Conservation (phyloP, 1,140 invertebrate genomes). For the Alviniconcha marisindica region DNA sequence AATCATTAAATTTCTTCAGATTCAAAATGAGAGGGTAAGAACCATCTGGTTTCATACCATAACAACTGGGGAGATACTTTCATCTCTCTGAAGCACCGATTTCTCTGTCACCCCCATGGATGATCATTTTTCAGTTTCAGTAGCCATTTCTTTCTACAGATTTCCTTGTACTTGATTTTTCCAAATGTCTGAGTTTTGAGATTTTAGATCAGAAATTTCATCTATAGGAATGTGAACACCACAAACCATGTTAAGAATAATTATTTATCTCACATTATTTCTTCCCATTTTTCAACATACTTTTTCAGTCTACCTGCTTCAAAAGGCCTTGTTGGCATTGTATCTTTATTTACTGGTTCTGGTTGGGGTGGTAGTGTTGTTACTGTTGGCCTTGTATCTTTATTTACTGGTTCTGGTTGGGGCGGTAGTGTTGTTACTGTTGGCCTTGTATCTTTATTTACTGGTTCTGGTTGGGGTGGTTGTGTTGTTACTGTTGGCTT, state of each 20-base stretch:
- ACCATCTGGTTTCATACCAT: not conserved
- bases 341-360: not conserved
- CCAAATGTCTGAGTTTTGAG: too few relatives aligned
- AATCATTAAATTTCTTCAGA: not conserved
- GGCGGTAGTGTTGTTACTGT: not conserved
- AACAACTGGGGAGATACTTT: not conserved
- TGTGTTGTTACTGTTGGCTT: not conserved
- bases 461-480: not conserved
- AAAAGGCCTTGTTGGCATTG: not conserved
- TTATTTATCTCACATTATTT: not conserved
- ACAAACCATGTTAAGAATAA: not conserved
- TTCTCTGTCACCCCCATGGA: not conserved
- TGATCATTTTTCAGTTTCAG: not conserved
- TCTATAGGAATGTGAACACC: not conserved
- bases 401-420: not conserved
- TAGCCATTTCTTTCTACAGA: not conserved
- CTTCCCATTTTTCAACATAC: not conserved
- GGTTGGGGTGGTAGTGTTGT: not conserved
- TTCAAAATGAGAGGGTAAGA: conserved; percentile 9
- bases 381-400: not conserved
- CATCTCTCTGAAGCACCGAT: not conserved
- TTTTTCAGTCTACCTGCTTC: not conserved
- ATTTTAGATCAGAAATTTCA: not conserved
- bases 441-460: not conserved
- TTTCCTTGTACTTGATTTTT: not conserved